Evolutionary conservation across 2,888 invertebrate species (phyloP).

Genomic region (Andrena flavipes): DNA sequence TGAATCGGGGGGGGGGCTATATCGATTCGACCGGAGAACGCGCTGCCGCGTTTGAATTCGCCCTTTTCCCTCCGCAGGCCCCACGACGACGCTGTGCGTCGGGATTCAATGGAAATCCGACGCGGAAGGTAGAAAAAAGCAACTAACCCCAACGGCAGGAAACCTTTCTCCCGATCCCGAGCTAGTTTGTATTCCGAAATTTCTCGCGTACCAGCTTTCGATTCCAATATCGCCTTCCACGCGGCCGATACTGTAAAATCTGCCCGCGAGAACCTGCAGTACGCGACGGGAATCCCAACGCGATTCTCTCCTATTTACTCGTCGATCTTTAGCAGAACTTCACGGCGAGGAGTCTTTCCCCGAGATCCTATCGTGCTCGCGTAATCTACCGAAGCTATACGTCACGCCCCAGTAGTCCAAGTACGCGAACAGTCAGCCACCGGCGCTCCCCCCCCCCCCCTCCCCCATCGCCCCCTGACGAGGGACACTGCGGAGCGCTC

Average conservation of each 20-base stretch:
- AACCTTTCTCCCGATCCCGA: slow-evolving; percentile 18
- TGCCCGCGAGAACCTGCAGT: background rate
- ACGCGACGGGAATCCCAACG: no score
- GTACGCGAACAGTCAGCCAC: background rate
- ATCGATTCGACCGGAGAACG: slow-evolving; percentile 46
- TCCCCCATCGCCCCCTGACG: no score
- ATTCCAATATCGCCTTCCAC: slow-evolving; percentile 28
- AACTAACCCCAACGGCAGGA: slow-evolving; percentile 2
- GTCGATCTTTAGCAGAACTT: background rate
- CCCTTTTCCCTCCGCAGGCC: background rate
- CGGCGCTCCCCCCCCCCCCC: no score
- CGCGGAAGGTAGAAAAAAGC: background rate
- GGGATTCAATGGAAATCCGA: slow-evolving; percentile 55
- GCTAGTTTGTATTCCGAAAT: slow-evolving; percentile 38
- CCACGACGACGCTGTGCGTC: slow-evolving; percentile 17
- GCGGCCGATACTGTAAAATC: background rate
- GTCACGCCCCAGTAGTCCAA: background rate
- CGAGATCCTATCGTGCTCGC: background rate
- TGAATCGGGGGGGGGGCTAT: slow-evolving; percentile 50
- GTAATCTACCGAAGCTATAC: background rate
- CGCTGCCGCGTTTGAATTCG: slow-evolving; percentile 30
- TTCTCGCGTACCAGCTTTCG: background rate
- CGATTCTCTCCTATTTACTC: background rate
- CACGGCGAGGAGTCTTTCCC: background rate
- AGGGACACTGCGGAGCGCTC: background rate